A percentile compares a stretch with the other conserved stretches of the same genome.
Evolutionary conservation across 2,113 vertebrate genomes (phyloP).

Genomic region (Pandion haliaetus): DNA sequence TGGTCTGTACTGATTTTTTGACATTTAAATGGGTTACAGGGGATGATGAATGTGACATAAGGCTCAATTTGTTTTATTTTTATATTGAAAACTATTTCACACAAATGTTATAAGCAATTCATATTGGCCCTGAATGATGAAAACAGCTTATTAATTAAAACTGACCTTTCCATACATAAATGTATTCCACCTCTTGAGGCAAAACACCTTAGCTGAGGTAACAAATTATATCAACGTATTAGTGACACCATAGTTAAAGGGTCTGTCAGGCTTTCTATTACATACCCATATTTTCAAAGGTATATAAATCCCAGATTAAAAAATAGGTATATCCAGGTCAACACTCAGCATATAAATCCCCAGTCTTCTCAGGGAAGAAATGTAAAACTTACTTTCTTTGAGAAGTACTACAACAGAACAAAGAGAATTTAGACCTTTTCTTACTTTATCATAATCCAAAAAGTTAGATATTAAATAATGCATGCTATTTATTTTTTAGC

Average conservation of each 20-base stretch:
- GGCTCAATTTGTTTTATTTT: slow-evolving; percentile 71
- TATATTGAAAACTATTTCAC: slow-evolving; percentile 62
- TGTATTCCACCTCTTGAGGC: slow-evolving; percentile 47
- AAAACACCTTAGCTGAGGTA: slow-evolving; percentile 59
- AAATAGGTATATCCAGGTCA: slow-evolving; percentile 19
- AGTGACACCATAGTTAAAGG: slow-evolving; percentile 44
- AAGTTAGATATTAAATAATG: not conserved
- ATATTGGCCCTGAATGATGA: slow-evolving; percentile 51
- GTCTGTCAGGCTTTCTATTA: slow-evolving; percentile 40
- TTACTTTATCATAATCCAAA: not conserved
- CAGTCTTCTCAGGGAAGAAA: not conserved
- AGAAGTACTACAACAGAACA: not conserved
- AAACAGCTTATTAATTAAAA: slow-evolving; percentile 70
- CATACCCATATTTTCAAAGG: slow-evolving; percentile 21
- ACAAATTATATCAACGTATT: slow-evolving; percentile 45
- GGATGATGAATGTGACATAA: slow-evolving; percentile 61
- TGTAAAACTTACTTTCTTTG: not conserved
- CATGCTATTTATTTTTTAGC: not conserved
- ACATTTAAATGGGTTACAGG: slow-evolving; percentile 62
- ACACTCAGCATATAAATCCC: slow-evolving; percentile 5
- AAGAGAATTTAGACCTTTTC: not conserved
- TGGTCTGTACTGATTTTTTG: slow-evolving; percentile 52
- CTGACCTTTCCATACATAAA: slow-evolving; percentile 58
- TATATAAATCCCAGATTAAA: slow-evolving; percentile 29
- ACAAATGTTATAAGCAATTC: slow-evolving; percentile 65